Base-by-base conservation (phyloP, 2,113 vertebrate genomes). In the Cryptoleucopteryx plumbea region DNA sequence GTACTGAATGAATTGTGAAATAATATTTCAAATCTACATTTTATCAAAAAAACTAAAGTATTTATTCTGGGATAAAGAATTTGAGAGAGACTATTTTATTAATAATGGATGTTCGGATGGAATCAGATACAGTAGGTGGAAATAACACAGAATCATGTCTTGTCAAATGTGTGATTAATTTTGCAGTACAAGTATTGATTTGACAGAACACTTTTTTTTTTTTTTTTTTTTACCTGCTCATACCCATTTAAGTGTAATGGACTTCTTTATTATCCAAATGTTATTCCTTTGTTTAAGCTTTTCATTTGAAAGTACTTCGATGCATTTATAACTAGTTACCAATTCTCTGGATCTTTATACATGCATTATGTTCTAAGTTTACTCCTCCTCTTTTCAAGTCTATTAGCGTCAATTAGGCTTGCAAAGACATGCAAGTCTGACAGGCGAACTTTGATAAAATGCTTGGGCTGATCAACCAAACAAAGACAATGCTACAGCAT, bases 361-460 rank as follows among this genome's bases (percentile, higher is more conserved):
- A 61, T 93, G 81, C 91, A 86, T 92, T 97, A 95, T 91, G 43
- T 92, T 97, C 90, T 70, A 94, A 95, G 93, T 97, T 93, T 90
- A 90, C 94, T 96, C 93, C 96, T 94, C 96, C 96, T 93, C 95
- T 96, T 95, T 75, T 88, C 80, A 47, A 86, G 66, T 72, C 94
- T 96, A 95, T 98, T 97, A 96, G 80, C 38, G 45, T 97, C 98
- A 98, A 97, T 98, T 96, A 97, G 79, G 92, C 94, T 87, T 62
- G 68, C 93, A 97, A 63, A 96, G 94, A 97, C 84, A 82, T 26
- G 45, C 59, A 38, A 89, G 95, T 40, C 75, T 97, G 98, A 98
- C 97, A 96, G 93, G 95, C 70, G 82, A 98, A 97, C 96, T 97
- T 96, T 88, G 97, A 98, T 96, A 67, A 97, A 98, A 97, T 52